Conservation (phyloP, 2,888 invertebrate species). For the Ferrisia virgata region DNA sequence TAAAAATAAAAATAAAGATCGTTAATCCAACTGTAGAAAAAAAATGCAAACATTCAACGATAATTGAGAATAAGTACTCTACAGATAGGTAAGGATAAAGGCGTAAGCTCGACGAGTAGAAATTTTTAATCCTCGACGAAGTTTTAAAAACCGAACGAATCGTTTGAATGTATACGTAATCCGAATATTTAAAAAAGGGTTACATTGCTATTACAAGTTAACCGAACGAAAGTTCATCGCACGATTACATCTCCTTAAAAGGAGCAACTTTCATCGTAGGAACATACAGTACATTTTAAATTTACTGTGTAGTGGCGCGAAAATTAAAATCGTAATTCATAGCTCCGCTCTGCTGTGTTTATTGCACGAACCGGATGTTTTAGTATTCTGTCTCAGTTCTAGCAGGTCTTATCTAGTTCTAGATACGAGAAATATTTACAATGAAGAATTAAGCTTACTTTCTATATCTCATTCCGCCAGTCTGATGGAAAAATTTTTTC, state of each 20-base stretch:
- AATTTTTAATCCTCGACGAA: background rate
- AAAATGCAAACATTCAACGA: background rate
- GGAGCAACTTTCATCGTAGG: background rate
- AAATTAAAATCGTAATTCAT: constrained; percentile 5
- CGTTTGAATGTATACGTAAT: background rate
- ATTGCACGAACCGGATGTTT: background rate
- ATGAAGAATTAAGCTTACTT: background rate
- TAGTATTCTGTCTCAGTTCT: background rate
- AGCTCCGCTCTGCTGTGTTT: background rate
- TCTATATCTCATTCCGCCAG: background rate
- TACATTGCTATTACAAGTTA: background rate
- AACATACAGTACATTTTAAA: background rate
- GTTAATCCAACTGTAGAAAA: background rate
- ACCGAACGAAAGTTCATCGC: background rate
- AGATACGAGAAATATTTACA: background rate
- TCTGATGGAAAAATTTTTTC: background rate
- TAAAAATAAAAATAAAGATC: background rate
- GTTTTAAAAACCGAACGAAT: background rate
- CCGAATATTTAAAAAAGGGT: background rate
- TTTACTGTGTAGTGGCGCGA: background rate
- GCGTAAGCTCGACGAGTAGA: background rate
- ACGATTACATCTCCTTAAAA: background rate
- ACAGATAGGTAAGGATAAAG: too few relatives aligned
- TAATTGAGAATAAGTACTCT: background rate
- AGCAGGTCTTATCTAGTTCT: constrained; percentile 14